Evolutionary conservation across 92 coral and sea anemone species (phyloP).

Genomic region (Epizoanthus fatuus): DNA sequence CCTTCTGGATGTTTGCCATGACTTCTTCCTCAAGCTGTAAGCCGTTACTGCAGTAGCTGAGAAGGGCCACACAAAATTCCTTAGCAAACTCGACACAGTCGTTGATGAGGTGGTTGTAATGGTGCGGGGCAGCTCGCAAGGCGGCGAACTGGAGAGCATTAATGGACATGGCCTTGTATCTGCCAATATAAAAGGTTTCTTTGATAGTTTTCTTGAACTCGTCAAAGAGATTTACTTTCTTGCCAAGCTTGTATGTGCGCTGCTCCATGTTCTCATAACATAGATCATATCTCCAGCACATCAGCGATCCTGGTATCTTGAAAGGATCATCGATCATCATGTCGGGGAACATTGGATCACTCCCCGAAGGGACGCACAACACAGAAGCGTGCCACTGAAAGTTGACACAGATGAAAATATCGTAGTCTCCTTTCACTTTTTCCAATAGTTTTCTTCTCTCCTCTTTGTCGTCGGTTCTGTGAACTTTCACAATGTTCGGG

Average conservation of each 20-base stretch:
- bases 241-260: conserved; percentile 88
- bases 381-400: conserved; percentile 84
- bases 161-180: conserved; percentile 69
- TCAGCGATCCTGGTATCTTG: conserved; percentile 65
- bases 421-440: conserved; percentile 70
- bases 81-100: conserved; percentile 97
- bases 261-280: conserved; percentile 68
- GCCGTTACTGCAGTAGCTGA: conserved; percentile 83
- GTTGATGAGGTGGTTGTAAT: conserved; percentile 77
- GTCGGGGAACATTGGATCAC: conserved; percentile 52
- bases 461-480: conserved; percentile 59
- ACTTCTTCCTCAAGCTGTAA: conserved; percentile 78
- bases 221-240: conserved; percentile 55
- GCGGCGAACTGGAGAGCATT: conserved; percentile 84
- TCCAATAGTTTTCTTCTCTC: conserved; percentile 58
- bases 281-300: conserved; percentile 83
- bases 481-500: conserved; percentile 66
- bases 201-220: conserved; percentile 67
- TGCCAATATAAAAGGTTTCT: conserved; percentile 81
- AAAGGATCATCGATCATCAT: conserved; percentile 72
- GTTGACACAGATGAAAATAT: conserved; percentile 85
- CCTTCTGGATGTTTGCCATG: conserved; percentile 75
- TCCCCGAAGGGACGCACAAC: conserved; percentile 80
- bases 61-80: conserved; percentile 86
- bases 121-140: conserved; percentile 90